Base-by-base conservation (phyloP, 2,797 vertebrate species). In the Malacoctenus gilli region DNA sequence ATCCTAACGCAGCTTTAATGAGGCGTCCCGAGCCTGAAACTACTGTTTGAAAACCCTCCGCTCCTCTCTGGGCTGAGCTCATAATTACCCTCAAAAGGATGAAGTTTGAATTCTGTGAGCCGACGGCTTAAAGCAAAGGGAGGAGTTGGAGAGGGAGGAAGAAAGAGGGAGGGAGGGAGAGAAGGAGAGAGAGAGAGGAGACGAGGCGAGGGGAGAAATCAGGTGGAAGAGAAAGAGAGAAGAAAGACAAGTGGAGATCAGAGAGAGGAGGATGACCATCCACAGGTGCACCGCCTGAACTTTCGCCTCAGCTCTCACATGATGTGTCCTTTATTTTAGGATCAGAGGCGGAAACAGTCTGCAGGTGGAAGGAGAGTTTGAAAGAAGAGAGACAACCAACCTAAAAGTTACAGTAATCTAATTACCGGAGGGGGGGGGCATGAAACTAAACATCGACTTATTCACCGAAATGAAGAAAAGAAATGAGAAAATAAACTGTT, bases 21-120 rank as follows among this genome's bases (percentile, higher is more conserved):
- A 71, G 65, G 59, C 70, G 72, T 37, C 42, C 57, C 53, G 75
- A 72, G 62, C 62, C 76, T 61, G 42, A 77, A 87, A 87, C 51
- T 72, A 70, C 67, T 37, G 72, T 84, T 89, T 87, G 65, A 84
- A 75, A 79, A 59, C 59, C 22, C 60, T 57, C 59, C 2, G 25
- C 70, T 63, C 71, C 80, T 76, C 77, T 51, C 64, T 39, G 59
- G 65, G 70, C 46, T 85, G 76, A 88, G 68, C 86, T 84, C 55
- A 75, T 88, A 86, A 89, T 88, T 82, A 76, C 74, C 61, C 66
- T 59, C 61, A 75, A 68, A 28, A 84, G 73, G 72, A 84, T 47
- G 69, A 70, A 64, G 77, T 37, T 80, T 35, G 75, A 69, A 81
- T 61, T 16, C 13, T 0, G 61, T 83, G 82, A 87, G 85, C 77